A percentile compares a stretch with the other conserved stretches of the same genome.
phyloP scores from a whole-genome alignment of 2,797 vertebrate genomes.

The Rousettus madagascariensis region DNA sequence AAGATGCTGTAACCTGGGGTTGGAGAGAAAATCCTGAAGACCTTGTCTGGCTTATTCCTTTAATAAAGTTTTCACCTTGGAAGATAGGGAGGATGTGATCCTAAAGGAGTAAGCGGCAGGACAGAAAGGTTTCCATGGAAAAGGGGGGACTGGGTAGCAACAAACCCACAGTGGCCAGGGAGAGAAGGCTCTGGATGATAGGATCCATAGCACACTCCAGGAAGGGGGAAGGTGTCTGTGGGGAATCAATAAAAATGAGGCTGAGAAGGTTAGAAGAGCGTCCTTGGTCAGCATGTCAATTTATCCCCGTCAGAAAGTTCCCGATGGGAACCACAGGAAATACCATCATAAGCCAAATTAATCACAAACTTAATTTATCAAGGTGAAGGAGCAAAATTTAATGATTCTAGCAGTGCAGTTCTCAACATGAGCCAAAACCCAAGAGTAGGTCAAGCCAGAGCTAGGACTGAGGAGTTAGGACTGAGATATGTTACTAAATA shows the following conservation, averaged over 20 bases:
- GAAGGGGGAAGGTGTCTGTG: not conserved
- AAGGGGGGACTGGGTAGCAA: not conserved
- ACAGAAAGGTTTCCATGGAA: conserved; percentile 1
- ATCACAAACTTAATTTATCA: conserved; percentile 56
- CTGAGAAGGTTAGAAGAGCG: conserved; percentile 56
- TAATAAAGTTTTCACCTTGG: conserved; percentile 20
- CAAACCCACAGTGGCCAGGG: not conserved
- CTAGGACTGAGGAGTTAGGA: not conserved
- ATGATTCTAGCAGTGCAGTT: conserved; percentile 20
- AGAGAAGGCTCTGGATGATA: conserved; percentile 1
- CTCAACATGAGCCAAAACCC: conserved; percentile 25
- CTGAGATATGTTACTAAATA: not conserved
- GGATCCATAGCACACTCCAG: conserved; percentile 22
- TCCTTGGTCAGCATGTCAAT: conserved; percentile 59
- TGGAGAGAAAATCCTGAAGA: not conserved
- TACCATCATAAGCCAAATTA: conserved; percentile 54
- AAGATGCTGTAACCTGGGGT: not conserved
- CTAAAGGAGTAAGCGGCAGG: not conserved
- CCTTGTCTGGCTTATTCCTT: not conserved
- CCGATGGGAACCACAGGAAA: conserved; percentile 71
- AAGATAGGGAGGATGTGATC: conserved; percentile 10
- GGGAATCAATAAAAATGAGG: conserved; percentile 46
- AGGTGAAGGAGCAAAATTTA: conserved; percentile 62
- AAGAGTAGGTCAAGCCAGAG: not conserved
- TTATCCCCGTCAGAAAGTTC: conserved; percentile 59